Evolutionary conservation across 2,888 invertebrate genomes (phyloP), one percentile per base, ranked within the genome.

Genomic region (Rhimphoctona megacephalus): DNA sequence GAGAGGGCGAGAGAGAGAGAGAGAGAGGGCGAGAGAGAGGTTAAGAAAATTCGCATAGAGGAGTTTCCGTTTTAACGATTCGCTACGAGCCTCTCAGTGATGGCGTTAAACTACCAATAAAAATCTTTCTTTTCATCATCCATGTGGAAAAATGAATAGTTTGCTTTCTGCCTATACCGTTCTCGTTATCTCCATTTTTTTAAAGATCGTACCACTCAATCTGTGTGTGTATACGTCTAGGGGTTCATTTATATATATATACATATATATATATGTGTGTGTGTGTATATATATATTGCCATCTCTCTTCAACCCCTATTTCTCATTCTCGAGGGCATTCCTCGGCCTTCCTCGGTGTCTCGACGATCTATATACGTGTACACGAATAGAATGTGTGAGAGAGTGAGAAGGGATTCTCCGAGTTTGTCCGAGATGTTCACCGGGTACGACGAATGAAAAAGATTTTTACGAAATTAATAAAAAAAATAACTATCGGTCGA

Each of bases 311-410:
- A 49, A 25, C 80, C 80, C 69, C 76, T 66, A 85, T 85, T 76
- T 76, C 79, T 70, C 79, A 69, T 76, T 79, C 79, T 80, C 74
- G 64, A 79, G 78, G 78, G 82, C 76, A 79, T 80, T 81, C 76
- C 76, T 85, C 84, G 84, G 84, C 84, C 84, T 85, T 85, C 84
- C 80, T 73, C 83, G 57, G 83, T 83, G 85, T 82, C 85, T 82
- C 82, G 79, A 80, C 77, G 49, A 70, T 70, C 70, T 74, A 74
- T 57, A 57, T 77, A 77, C 64, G 36, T 36, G n/a, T 17, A 66
- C 49, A n/a, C 8, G 19, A 22, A 49, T 11, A 39, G 49, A n/a
- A 9, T 17, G 17, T n/a, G 79, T 14, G 73, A 19, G 39, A 30
- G 64, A 19, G 52, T 30, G 52, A 66, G 54, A 25, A 66, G 46